These are phyloP conservation scores for Papilio aristodemus DNA, from an alignment of 1,140 invertebrate genomes.

Conservation along the genomic window DNA sequence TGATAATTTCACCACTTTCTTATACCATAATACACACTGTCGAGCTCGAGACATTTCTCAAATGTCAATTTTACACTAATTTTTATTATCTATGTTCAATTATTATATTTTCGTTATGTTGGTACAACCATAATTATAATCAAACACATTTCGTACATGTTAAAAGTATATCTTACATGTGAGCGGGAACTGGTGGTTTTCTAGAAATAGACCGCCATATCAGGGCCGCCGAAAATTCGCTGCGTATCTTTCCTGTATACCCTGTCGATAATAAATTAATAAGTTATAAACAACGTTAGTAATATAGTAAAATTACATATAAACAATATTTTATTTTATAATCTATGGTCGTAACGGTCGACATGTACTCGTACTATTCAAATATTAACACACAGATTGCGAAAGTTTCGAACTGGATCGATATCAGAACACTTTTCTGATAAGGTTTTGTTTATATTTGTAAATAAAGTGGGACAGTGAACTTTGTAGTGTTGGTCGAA, in stretches of 20 bases:
- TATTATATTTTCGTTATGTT: too few species aligned
- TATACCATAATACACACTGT: too few species aligned
- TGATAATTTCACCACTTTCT: too few species aligned
- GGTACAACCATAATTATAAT: too few species aligned
- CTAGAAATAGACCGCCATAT: neutral
- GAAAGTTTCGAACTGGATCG: neutral
- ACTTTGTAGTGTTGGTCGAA: slow-evolving; percentile 1
- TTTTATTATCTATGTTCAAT: too few species aligned
- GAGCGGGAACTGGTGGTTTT: neutral
- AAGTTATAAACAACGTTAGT: too few species aligned
- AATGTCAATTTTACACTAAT: too few species aligned
- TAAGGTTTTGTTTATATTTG: slow-evolving; percentile 16
- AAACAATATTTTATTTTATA: neutral
- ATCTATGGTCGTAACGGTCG: neutral
- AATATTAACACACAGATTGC: slow-evolving; percentile 14
- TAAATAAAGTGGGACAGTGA: slow-evolving; percentile 22
- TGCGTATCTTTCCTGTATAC: neutral
- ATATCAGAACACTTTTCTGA: slow-evolving; percentile 3
- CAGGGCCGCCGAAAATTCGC: neutral
- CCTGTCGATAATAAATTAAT: neutral
- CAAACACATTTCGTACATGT: too few species aligned
- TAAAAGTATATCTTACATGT: neutral
- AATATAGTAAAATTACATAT: too few species aligned
- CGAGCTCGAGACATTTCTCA: too few species aligned
- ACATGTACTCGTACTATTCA: neutral